These are phyloP conservation scores for Acanthaster planci DNA, from an alignment of 35 echinoderm and acorn worm species.

Conservation along the genomic window DNA sequence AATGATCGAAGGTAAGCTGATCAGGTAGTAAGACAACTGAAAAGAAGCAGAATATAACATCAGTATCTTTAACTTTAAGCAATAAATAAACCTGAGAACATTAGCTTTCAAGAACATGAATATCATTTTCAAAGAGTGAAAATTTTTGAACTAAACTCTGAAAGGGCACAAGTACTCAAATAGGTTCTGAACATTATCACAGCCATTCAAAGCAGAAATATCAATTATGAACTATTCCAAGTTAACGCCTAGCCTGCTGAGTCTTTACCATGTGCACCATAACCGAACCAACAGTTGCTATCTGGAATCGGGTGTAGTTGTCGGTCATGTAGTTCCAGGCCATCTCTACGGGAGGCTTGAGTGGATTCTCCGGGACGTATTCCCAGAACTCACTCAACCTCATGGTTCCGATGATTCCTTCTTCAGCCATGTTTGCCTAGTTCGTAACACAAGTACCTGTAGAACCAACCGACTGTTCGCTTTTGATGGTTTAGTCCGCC, in stretches of 20 bases:
- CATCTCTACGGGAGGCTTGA: slow-evolving; percentile 22
- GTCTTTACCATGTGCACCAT: slow-evolving; percentile 45
- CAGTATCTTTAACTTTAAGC: not conserved
- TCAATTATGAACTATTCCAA: not conserved
- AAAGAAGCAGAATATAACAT: slow-evolving; percentile 19
- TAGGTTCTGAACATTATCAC: not conserved
- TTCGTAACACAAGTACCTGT: too few relatives aligned
- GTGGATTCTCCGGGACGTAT: slow-evolving; percentile 33
- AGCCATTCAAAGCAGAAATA: not conserved
- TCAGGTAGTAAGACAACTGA: slow-evolving; percentile 71
- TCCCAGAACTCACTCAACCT: not conserved
- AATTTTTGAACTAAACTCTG: too few relatives aligned
- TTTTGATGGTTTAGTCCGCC: too few relatives aligned
- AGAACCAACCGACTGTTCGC: too few relatives aligned
- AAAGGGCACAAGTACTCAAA: not conserved
- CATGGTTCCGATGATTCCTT: slow-evolving; percentile 11
- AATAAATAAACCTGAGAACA: not conserved
- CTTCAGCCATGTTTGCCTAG: slow-evolving; percentile 25
- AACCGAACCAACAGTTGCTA: slow-evolving; percentile 41
- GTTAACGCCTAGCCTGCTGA: too few relatives aligned
- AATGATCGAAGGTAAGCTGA: slow-evolving; percentile 73
- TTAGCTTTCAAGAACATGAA: too few relatives aligned
- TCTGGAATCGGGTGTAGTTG: slow-evolving; percentile 57
- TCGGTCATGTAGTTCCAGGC: slow-evolving; percentile 49
- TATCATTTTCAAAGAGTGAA: too few relatives aligned